phyloP scores from a whole-genome alignment of 2,888 invertebrate genomes.

The Agelastica alni region DNA sequence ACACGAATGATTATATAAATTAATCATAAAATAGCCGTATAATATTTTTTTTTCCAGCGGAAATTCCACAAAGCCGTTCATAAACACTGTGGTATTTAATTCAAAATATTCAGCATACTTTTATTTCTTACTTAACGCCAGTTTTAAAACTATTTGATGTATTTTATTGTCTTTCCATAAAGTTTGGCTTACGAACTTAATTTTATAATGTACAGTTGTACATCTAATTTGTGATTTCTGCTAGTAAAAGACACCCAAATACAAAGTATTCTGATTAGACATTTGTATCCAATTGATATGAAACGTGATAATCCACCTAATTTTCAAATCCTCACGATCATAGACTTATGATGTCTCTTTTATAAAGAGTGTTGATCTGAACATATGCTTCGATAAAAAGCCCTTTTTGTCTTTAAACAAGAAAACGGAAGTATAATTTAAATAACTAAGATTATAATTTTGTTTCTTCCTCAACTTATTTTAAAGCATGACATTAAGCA shows the following conservation, averaged over 20 bases:
- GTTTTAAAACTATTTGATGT: too few relatives aligned
- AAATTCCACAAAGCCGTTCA: too few relatives aligned
- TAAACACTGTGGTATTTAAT: too few relatives aligned
- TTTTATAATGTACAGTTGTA: too few relatives aligned
- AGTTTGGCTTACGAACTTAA: too few relatives aligned
- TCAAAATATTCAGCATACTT: too few relatives aligned
- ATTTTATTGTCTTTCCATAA: too few relatives aligned
- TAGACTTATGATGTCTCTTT: not conserved
- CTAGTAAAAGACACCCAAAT: not conserved
- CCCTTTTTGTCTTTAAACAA: slow-evolving; percentile 16
- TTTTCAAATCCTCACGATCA: slow-evolving; percentile 2
- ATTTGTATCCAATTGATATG: slow-evolving; percentile 9
- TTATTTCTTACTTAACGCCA: too few relatives aligned
- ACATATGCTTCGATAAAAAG: not conserved
- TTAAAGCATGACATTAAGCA: too few relatives aligned
- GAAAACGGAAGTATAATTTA: slow-evolving; percentile 18
- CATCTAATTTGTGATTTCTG: slow-evolving; percentile 3
- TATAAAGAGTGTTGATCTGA: slow-evolving; percentile 4
- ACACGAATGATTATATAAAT: too few relatives aligned
- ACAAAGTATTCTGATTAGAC: not conserved
- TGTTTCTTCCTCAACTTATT: not conserved
- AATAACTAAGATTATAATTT: not conserved
- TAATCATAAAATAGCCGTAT: too few relatives aligned
- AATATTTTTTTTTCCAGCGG: too few relatives aligned
- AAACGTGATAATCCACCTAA: not conserved